Percentiles rank a stretch among this genome's conserved stretches.
Evolutionary conservation across 1,140 invertebrate genomes (phyloP).

Genomic region (Forficula auricularia): DNA sequence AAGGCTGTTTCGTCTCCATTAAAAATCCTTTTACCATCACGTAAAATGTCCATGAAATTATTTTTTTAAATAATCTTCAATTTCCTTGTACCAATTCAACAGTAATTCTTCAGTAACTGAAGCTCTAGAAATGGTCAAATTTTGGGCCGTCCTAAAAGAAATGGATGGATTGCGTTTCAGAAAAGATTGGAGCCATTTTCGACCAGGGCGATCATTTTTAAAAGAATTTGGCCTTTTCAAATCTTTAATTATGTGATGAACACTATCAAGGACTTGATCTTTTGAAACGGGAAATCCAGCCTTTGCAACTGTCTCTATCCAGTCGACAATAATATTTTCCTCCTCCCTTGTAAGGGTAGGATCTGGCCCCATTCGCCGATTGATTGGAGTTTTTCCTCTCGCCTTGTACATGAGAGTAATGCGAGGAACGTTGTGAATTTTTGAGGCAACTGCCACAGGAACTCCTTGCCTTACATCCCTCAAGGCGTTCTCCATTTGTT

Average conservation of each 20-base stretch:
- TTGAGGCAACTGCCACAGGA: no score
- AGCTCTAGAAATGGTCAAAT: slow-evolving; percentile 3
- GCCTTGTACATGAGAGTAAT: no score
- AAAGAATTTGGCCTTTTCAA: slow-evolving; percentile 14
- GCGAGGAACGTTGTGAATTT: no score
- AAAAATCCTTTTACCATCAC: slow-evolving; percentile 14
- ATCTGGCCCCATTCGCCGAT: no score
- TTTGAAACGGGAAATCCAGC: slow-evolving; percentile 22
- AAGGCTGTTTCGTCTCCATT: slow-evolving; percentile 10
- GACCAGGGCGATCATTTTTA: slow-evolving; percentile 1
- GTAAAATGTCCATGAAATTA: no score
- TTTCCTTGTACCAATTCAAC: slow-evolving; percentile 2
- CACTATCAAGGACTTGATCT: slow-evolving; percentile 21
- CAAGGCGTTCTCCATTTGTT: no score
- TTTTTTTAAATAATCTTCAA: slow-evolving; percentile 5
- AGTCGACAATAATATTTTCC: slow-evolving; percentile 17
- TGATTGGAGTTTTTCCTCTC: no score
- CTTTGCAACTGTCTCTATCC: slow-evolving; percentile 20
- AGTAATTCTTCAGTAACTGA: slow-evolving; percentile 5
- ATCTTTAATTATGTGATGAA: slow-evolving; percentile 20
- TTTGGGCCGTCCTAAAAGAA: slow-evolving; percentile 1
- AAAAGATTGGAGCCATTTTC: slow-evolving; percentile 4
- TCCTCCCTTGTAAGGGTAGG: slow-evolving; percentile 15
- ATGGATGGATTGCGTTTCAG: slow-evolving; percentile 3
- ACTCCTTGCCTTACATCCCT: no score